These are phyloP conservation scores for Drosophila serrata DNA, from an alignment of 1,140 invertebrate species.

Conservation along the genomic window DNA sequence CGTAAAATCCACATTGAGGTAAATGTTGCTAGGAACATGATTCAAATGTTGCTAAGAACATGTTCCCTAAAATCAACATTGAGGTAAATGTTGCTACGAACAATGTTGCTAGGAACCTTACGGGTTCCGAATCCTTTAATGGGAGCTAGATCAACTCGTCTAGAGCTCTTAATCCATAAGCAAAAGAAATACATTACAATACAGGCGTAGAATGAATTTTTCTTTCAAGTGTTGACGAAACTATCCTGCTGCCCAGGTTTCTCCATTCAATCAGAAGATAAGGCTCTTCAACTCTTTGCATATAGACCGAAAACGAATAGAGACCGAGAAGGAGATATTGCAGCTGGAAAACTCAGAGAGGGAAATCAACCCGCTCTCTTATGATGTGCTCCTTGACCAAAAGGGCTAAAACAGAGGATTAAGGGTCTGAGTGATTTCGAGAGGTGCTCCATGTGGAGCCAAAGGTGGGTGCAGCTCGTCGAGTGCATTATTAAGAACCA, in stretches of 20 bases:
- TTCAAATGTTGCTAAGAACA: not conserved
- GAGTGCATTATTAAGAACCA: slow-evolving; percentile 38
- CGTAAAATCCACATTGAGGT: no score
- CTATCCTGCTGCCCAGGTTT: slow-evolving; percentile 12
- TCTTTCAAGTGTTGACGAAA: not conserved
- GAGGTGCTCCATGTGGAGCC: not conserved
- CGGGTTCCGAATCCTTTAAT: no score
- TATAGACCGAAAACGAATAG: not conserved
- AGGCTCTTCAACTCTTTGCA: slow-evolving; percentile 40
- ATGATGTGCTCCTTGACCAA: slow-evolving; percentile 56
- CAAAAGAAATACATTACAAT: not conserved
- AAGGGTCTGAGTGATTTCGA: not conserved
- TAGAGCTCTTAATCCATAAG: not conserved
- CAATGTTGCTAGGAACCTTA: no score
- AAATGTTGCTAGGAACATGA: no score
- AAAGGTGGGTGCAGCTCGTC: not conserved
- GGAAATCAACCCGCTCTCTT: slow-evolving; percentile 9
- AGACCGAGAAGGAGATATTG: not conserved
- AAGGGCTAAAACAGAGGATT: not conserved
- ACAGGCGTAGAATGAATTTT: no score
- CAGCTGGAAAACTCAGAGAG: not conserved
- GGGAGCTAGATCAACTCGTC: not conserved
- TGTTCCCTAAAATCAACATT: no score
- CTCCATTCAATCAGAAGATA: slow-evolving; percentile 62
- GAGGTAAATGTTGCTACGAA: no score